Evolutionary conservation across 2,113 vertebrate genomes (phyloP).

Genomic region (Benitochromis conjunctus): DNA sequence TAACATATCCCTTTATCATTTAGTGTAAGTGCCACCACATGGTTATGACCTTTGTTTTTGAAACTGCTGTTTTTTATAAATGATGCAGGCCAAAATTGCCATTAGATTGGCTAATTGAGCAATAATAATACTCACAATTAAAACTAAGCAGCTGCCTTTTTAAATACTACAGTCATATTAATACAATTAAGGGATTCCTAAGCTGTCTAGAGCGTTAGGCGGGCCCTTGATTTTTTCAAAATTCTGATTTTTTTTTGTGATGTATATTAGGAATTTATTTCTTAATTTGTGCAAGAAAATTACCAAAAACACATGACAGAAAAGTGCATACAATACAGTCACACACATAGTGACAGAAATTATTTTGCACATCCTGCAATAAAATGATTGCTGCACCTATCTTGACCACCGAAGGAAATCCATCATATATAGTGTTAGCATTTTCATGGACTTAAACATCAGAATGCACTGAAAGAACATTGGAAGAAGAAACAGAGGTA

Average conservation of each 20-base stretch:
- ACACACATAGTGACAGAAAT: neutral
- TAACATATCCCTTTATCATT: neutral
- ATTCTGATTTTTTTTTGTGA: neutral
- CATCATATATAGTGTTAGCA: neutral
- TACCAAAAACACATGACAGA: neutral
- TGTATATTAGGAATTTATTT: neutral
- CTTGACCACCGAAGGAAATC: neutral
- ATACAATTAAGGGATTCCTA: too few species aligned
- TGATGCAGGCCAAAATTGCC: neutral
- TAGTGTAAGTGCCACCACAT: neutral
- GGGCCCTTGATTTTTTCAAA: neutral
- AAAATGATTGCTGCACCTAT: neutral
- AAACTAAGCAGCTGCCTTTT: too few species aligned
- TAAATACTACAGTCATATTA: too few species aligned
- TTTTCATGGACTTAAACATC: neutral
- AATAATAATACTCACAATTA: too few species aligned
- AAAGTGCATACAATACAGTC: neutral
- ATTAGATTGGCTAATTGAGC: neutral
- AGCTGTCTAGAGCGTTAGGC: neutral
- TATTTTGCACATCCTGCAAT: neutral
- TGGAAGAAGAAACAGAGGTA: neutral
- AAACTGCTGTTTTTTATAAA: neutral
- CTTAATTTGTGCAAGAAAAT: neutral
- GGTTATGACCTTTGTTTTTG: neutral
- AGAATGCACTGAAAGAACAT: neutral